phyloP scores from a whole-genome alignment of 2,888 invertebrate genomes.

The Napeogenes sylphis region DNA sequence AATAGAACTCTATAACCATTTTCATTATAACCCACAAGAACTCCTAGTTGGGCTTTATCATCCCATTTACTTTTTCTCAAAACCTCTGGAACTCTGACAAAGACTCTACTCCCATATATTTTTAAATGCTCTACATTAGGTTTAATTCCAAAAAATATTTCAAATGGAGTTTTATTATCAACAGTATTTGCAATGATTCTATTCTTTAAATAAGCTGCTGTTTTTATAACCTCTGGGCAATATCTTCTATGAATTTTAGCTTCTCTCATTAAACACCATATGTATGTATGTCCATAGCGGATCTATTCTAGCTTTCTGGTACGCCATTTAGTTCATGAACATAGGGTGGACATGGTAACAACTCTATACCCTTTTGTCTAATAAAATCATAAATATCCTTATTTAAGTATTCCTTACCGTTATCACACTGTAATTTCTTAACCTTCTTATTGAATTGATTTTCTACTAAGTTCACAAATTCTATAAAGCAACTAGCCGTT shows the following conservation, averaged over 20 bases:
- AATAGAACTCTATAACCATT: too few relatives aligned
- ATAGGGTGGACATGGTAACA: too few relatives aligned
- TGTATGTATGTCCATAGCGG: constrained; percentile 32
- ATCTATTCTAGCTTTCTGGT: constrained; percentile 37
- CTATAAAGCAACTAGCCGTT: constrained; percentile 26
- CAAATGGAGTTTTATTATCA: constrained; percentile 26
- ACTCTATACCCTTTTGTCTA: constrained; percentile 34
- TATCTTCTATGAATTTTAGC: constrained; percentile 33
- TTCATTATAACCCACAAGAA: constrained; percentile 35
- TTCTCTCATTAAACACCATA: constrained; percentile 27
- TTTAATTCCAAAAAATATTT: constrained; percentile 34
- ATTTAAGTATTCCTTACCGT: constrained; percentile 36
- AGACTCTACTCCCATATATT: too few relatives aligned
- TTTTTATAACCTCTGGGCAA: constrained; percentile 38
- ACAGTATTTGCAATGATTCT: constrained; percentile 38
- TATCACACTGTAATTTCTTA: constrained; percentile 36
- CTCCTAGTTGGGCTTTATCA: constrained; percentile 33
- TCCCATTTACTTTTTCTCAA: constrained; percentile 38
- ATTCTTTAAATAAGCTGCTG: too few relatives aligned
- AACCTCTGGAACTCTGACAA: constrained; percentile 37
- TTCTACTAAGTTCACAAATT: constrained; percentile 33
- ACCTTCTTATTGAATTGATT: constrained; percentile 31
- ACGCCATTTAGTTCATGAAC: constrained; percentile 39
- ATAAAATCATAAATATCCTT: constrained; percentile 32
- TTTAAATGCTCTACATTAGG: constrained; percentile 33